Evolutionary conservation across 2,113 vertebrate genomes (phyloP).

Genomic region (Tetrax tetrax): DNA sequence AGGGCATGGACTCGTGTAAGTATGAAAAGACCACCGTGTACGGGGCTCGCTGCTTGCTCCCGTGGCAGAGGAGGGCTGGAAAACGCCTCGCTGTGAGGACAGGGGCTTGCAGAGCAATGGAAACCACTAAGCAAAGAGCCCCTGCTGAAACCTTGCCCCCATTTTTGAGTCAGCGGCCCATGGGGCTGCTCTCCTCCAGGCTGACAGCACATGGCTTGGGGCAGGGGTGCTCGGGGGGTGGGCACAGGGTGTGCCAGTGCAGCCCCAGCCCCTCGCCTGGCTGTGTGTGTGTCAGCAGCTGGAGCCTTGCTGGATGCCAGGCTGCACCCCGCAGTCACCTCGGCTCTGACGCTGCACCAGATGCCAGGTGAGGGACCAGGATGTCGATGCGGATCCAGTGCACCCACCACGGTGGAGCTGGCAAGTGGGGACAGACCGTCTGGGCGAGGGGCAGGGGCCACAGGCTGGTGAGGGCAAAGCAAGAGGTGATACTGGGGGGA

Average conservation of each 20-base stretch:
- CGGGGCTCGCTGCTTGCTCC: rapidly evolving
- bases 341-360: neutral
- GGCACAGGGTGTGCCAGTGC: neutral
- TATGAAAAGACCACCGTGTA: neutral
- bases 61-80: neutral
- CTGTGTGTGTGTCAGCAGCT: rapidly evolving
- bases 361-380: rapidly evolving
- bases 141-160: neutral
- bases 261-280: rapidly evolving
- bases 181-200: neutral
- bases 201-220: rapidly evolving
- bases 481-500: neutral
- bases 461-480: rapidly evolving
- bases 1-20: rapidly evolving
- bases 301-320: rapidly evolving
- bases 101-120: neutral
- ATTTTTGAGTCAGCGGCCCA: neutral
- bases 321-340: rapidly evolving
- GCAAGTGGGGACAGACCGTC: rapidly evolving
- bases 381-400: neutral
- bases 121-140: neutral
- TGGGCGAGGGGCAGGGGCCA: rapidly evolving
- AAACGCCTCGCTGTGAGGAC: rapidly evolving
- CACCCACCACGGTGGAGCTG: neutral
- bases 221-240: neutral